Evolutionary conservation across 2,113 vertebrate genomes (phyloP), one percentile per base, ranked within the genome.

Genomic region (Platysteira castanea): DNA sequence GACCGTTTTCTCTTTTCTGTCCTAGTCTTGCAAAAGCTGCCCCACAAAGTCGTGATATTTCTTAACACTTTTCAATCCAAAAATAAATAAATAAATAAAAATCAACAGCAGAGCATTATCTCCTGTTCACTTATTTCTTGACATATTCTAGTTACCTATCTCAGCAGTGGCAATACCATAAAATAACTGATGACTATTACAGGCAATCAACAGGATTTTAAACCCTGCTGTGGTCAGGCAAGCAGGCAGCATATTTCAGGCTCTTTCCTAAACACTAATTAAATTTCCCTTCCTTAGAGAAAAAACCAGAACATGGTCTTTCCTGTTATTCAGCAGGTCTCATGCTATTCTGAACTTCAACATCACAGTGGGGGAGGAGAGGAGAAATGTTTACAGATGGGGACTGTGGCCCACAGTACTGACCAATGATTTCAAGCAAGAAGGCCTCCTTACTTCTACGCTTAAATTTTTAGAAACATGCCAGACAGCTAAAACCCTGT

Each of bases 301-400:
- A 93, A 87, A 76, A 74, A 26, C 0, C 37, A 57, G 84, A 93
- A 70, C 69, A 42, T 6, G 31, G 57, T 89, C 87, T 68, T 96
- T 96, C 89, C 93, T 93, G 90, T 95, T 97, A 89, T 86, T 89
- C 91, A 95, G 54, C 44, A 96, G 65, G 57, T 94, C 73, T 82
- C 35, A 5, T 60, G 46, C 79, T 89, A 92, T 86, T 93, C 82
- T 83, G 47, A 96, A 50, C 35, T 52, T 41, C 69, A 77, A 16
- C 44, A 90, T 65, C 19, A 20, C 44, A 31, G 70, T 0, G 0
- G 2, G 12, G 24, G 37, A 68, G 26, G 8, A 16, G 13, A 44
- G n/a, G 16, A 31, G 19, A 85, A 54, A 54, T 77, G 19, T 77
- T 68, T 82, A 71, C 23, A 86, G n/a, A 47, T 60, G 19, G 23